Base-by-base conservation (phyloP, 2,113 vertebrate species). In the Danionella cerebrum region DNA sequence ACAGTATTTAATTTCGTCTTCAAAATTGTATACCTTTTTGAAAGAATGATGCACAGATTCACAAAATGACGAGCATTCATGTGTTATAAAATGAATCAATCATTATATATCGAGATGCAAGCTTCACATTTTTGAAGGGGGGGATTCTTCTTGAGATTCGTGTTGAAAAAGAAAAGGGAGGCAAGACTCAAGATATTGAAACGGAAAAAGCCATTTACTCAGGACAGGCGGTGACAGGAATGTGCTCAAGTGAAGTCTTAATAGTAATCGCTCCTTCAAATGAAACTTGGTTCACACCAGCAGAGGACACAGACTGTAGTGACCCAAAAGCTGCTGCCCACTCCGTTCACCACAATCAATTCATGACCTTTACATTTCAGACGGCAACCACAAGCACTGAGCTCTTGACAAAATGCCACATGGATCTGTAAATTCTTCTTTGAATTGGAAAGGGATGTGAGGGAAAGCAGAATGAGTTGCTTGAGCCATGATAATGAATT, bases 401-500 rank as follows among this genome's bases (percentile, higher is more conserved):
- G 11, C 13, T 39, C 12, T 29, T 44, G 16, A 18, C 5, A 2
- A 41, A 58, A 12, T 12, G 24, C 25, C 25, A 65, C 22, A 31
- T 12, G 12, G 16, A n/a, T 51, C 41, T 45, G 14, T 29, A 42
- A 59, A 41, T 8, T 42, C 55, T 4, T 29, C 21, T 42, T 1
- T 14, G 38, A 42, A 42, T 59, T 24, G 22, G 13, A 59, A 39
- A 58, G 21, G 18, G 54, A 53, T 25, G 2, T 33, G 51, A 53
- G 51, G 27, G 16, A 53, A 29, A 29, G 47, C 27, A 25, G 9
- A 9, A 36, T 22, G 42, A 29, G 19, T 16, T 31, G 11, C 84
- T 82, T 77, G 71, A 24, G 71, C 79, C 36, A 11, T 63, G 68
- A 72, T 83, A 84, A 84, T 83, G 84, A 85, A 84, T 80, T 79